These are phyloP conservation scores for Pocillopora meandrina DNA, from an alignment of 92 coral and sea anemone species.

Conservation along the genomic window DNA sequence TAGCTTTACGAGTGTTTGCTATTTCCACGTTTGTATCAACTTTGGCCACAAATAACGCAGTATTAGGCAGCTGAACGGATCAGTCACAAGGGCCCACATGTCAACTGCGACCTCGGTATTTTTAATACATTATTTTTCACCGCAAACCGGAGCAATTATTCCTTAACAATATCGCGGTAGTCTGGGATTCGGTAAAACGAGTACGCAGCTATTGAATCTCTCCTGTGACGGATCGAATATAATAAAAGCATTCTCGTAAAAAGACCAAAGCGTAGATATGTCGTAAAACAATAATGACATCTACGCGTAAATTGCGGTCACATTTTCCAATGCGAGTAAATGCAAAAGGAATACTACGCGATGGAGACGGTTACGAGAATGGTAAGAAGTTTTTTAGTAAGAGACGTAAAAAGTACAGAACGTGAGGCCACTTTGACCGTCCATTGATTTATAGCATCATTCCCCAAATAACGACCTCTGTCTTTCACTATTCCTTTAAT, in stretches of 20 bases:
- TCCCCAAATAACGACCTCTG: neutral
- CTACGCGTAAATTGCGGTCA: constrained; percentile 22
- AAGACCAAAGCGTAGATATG: constrained; percentile 15
- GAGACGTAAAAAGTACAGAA: neutral
- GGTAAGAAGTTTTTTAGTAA: constrained; percentile 8
- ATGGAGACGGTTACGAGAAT: constrained; percentile 3
- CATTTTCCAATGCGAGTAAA: constrained; percentile 34
- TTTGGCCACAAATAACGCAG: constrained; percentile 20
- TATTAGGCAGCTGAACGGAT: constrained; percentile 12
- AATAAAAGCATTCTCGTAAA: neutral
- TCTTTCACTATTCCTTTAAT: neutral
- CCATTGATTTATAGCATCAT: neutral
- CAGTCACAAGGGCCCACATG: constrained; percentile 18
- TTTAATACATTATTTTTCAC: constrained; percentile 21
- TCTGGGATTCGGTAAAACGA: neutral
- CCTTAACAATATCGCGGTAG: constrained; percentile 27
- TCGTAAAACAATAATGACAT: constrained; percentile 30
- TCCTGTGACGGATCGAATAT: neutral
- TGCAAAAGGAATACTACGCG: constrained; percentile 9
- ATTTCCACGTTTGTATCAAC: neutral
- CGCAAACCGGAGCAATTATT: constrained; percentile 29
- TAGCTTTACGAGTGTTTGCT: neutral
- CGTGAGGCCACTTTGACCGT: neutral
- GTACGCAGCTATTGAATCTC: neutral
- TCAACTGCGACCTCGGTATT: constrained; percentile 40